Base-by-base conservation (phyloP, 2,797 vertebrate species). In the Triplophysa bombifrons region DNA sequence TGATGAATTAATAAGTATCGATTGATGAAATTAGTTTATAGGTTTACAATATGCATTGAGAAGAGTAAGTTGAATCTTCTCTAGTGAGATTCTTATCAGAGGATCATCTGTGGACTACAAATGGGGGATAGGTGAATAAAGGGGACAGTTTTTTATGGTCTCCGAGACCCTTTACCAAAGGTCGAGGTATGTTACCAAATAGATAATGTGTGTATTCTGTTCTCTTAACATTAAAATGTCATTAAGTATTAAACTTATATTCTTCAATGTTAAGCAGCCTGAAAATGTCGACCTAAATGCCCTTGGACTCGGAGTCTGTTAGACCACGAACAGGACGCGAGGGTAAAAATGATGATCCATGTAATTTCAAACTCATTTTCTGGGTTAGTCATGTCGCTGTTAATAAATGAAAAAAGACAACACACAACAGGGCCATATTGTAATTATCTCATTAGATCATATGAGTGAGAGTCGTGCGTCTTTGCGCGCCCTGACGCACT, bases 401-500 rank as follows among this genome's bases (percentile, higher is more conserved):
- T 65, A 22, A 34, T 19, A 25, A 25, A 66, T 67, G 30, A 66
- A 58, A 56, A 48, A 19, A 17, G 38, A 48, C 65, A 44, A 34
- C 61, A 58, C 22, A 55, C 69, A 71, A 55, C 19, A 38, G 17
- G 50, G 17, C 25, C 50, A 17, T 72, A 17, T 27, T 30, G 69
- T 56, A 67, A 80, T 66, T 41, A 72, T 34, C 61, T 41, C 19
- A 53, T 55, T 56, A 48, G 50, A 20, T 66, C 61, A 34, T 67
- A 53, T 38, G 50, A 80, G 55, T 38, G 44, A 53, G 64, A 68
- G 55, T 20, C 61, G 71, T 74, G 78, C 64, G 71, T 74, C n/a
- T 80, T 68, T 69, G 78, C 65, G 65, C 46, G 72, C 56, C 65
- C 65, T 74, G 71, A 74, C 72, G 78, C 78, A 74, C 64, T 50